Conservation (phyloP, 2,113 vertebrate species). For the Nycticryphes semicollaris region DNA sequence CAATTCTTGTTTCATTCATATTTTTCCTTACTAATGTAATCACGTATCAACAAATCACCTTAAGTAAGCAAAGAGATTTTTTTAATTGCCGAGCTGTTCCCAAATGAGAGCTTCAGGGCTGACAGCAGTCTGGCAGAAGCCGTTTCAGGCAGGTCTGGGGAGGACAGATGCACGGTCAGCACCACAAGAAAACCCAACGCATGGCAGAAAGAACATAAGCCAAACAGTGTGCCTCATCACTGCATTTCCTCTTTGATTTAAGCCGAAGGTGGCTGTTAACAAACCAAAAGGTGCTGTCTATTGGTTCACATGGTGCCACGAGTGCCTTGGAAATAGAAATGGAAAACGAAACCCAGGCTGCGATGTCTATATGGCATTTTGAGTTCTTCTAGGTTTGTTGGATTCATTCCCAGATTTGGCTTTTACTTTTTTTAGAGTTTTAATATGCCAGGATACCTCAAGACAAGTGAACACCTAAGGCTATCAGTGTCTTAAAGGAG, state of each 20-base stretch:
- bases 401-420: neutral
- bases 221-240: neutral
- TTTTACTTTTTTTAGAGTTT: neutral
- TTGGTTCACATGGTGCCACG: neutral
- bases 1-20: neutral
- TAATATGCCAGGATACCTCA: neutral
- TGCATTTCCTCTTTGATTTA: neutral
- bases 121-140: neutral
- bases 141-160: neutral
- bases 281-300: neutral
- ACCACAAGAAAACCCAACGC: neutral
- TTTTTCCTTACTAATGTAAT: neutral
- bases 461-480: neutral
- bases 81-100: conserved; percentile 21
- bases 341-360: neutral
- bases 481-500: neutral
- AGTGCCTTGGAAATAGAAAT: neutral
- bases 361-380: neutral
- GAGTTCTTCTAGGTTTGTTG: neutral
- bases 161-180: neutral
- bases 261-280: neutral
- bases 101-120: neutral
- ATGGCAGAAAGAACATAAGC: neutral
- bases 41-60: neutral
- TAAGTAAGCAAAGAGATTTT: neutral